Percentiles rank a stretch among this genome's conserved stretches.
Evolutionary conservation across 35 echinoderm and acorn worm species (phyloP).

Genomic region (Eucidaris tribuloides): DNA sequence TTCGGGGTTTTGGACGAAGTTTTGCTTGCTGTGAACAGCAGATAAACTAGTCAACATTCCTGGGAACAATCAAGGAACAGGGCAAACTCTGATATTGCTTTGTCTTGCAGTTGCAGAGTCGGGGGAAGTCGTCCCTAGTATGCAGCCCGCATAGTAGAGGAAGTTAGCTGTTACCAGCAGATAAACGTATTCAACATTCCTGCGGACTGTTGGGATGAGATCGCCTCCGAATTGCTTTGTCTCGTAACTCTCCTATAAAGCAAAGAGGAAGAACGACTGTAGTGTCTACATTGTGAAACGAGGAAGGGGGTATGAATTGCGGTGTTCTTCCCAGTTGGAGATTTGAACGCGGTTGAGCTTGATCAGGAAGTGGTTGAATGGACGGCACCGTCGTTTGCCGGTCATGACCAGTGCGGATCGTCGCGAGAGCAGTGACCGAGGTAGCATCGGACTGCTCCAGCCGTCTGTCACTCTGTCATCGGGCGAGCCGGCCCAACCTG

Average conservation of each 20-base stretch:
- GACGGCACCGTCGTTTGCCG: too few species aligned
- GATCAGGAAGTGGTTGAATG: too few species aligned
- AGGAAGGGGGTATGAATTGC: neutral
- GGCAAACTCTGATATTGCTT: neutral
- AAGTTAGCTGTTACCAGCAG: too few species aligned
- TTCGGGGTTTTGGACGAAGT: neutral
- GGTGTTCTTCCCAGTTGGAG: too few species aligned
- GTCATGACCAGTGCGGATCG: constrained; percentile 3
- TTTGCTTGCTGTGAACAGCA: constrained; percentile 2
- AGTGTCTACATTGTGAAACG: neutral
- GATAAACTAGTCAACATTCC: neutral
- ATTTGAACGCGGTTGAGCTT: too few species aligned
- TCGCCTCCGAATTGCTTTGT: neutral
- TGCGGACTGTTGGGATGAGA: neutral
- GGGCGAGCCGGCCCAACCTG: neutral
- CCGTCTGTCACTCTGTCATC: neutral
- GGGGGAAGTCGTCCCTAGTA: too few species aligned
- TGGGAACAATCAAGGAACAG: neutral
- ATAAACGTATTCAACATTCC: neutral
- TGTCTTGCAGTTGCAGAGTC: neutral
- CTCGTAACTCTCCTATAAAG: neutral
- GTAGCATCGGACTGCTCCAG: neutral
- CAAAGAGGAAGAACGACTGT: neutral
- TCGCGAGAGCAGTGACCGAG: neutral
- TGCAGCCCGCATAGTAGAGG: too few species aligned